These are phyloP conservation scores for Nyctereutes procyonoides DNA, from an alignment of 2,113 vertebrate species.

Conservation along the genomic window DNA sequence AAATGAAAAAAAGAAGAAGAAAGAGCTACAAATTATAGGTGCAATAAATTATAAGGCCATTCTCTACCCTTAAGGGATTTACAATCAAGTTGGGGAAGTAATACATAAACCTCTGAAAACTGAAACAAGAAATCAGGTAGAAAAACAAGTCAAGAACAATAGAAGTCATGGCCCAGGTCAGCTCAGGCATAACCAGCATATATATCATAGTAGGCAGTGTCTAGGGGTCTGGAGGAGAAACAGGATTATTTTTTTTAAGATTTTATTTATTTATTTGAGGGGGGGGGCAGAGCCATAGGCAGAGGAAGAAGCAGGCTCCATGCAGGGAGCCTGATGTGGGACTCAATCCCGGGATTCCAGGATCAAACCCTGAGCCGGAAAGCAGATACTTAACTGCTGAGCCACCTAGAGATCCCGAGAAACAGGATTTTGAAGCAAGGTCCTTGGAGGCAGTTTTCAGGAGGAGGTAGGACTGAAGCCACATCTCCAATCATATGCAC, in stretches of 20 bases:
- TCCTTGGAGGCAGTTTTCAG: background rate
- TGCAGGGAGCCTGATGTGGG: too few species aligned
- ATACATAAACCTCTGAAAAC: constrained; percentile 47
- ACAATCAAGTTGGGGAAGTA: constrained; percentile 29
- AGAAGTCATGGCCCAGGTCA: background rate
- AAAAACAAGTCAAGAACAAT: constrained; percentile 53
- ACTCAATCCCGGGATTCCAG: too few species aligned
- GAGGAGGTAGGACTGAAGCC: background rate
- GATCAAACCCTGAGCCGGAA: too few species aligned
- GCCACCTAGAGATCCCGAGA: background rate
- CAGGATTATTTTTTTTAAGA: background rate
- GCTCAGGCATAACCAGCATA: background rate
- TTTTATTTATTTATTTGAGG: too few species aligned
- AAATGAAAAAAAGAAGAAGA: background rate
- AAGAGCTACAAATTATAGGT: background rate
- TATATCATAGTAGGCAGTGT: background rate
- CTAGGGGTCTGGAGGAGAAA: background rate
- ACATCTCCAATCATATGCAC: background rate
- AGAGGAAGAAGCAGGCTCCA: too few species aligned
- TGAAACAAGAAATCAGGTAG: constrained; percentile 48
- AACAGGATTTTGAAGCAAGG: background rate
- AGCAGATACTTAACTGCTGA: too few species aligned
- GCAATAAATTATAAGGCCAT: background rate
- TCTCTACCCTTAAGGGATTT: constrained; percentile 18
- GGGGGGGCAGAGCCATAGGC: too few species aligned